A percentile compares a stretch with the other conserved stretches of the same genome.
phyloP scores from a whole-genome alignment of 2,797 vertebrate genomes.

The Enoplosus armatus region DNA sequence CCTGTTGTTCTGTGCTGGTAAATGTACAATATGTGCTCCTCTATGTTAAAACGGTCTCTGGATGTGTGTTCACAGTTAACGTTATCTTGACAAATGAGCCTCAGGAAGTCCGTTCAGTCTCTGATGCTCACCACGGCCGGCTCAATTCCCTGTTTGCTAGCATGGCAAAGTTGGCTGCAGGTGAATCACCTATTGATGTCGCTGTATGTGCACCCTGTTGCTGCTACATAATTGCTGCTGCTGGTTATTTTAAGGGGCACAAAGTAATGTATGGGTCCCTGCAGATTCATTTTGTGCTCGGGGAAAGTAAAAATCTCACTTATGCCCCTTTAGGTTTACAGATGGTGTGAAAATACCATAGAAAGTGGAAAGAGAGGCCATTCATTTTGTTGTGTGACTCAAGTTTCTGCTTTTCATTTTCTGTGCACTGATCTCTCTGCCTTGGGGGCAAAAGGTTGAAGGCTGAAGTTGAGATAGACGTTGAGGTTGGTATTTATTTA shows the following conservation, averaged over 20 bases:
- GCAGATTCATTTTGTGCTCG: slow-evolving; percentile 48
- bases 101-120: slow-evolving; percentile 12
- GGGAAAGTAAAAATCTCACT: slow-evolving; percentile 43
- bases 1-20: slow-evolving; percentile 1
- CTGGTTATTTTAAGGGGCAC: slow-evolving; percentile 60
- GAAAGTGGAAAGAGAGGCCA: slow-evolving; percentile 32
- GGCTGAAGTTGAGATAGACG: slow-evolving; percentile 46
- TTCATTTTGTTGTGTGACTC: slow-evolving; percentile 44
- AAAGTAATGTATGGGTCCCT: slow-evolving; percentile 57
- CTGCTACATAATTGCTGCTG: slow-evolving; percentile 42
- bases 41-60: slow-evolving; percentile 10
- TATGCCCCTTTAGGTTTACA: slow-evolving; percentile 56
- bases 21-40: not conserved
- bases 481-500: slow-evolving; percentile 18
- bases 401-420: slow-evolving; percentile 61
- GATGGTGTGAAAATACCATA: slow-evolving; percentile 46
- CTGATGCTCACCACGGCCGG: not conserved
- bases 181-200: slow-evolving; percentile 53
- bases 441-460: slow-evolving; percentile 52
- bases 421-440: slow-evolving; percentile 55
- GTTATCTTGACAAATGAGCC: slow-evolving; percentile 22
- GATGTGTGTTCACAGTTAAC: slow-evolving; percentile 7
- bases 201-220: slow-evolving; percentile 32
- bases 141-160: slow-evolving; percentile 20
- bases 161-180: slow-evolving; percentile 22